Conservation (phyloP, 1,140 invertebrate species). For the Drosophila auraria region DNA sequence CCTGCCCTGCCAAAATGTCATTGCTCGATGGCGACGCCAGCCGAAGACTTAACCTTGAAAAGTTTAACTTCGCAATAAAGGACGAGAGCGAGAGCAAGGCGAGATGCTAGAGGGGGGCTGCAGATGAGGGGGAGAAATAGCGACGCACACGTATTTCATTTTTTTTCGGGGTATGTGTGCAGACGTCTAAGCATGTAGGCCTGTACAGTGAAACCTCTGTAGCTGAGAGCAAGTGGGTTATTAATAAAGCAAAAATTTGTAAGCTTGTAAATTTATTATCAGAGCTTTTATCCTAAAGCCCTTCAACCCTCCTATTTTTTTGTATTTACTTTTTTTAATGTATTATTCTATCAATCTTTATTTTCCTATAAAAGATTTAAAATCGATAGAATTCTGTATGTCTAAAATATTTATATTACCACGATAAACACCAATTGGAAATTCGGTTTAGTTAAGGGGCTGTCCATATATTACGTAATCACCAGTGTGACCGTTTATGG, state of each 20-base stretch:
- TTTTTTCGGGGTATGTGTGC: not conserved
- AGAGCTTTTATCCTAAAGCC: too few relatives aligned
- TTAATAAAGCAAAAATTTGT: not conserved
- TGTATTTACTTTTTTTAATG: too few relatives aligned
- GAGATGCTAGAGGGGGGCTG: not conserved
- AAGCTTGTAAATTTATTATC: too few relatives aligned
- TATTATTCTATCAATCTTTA: too few relatives aligned
- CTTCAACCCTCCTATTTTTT: too few relatives aligned
- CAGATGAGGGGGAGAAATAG: slow-evolving; percentile 14
- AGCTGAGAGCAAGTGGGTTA: not conserved
- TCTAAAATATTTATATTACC: too few relatives aligned
- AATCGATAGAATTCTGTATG: too few relatives aligned
- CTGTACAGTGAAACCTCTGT: slow-evolving; percentile 1
- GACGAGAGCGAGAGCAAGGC: slow-evolving; percentile 18
- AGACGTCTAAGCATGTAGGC: slow-evolving; percentile 12
- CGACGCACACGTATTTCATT: slow-evolving; percentile 1
- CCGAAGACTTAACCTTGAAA: slow-evolving; percentile 77
- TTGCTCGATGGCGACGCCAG: slow-evolving; percentile 62
- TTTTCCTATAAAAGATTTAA: too few relatives aligned
- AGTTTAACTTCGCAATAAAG: slow-evolving; percentile 58
- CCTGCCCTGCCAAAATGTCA: slow-evolving; percentile 66
- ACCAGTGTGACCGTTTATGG: too few relatives aligned
- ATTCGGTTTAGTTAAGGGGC: too few relatives aligned
- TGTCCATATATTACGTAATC: too few relatives aligned
- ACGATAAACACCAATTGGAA: too few relatives aligned